phyloP scores from a whole-genome alignment of 1,140 invertebrate genomes.

The Plodia interpunctella region DNA sequence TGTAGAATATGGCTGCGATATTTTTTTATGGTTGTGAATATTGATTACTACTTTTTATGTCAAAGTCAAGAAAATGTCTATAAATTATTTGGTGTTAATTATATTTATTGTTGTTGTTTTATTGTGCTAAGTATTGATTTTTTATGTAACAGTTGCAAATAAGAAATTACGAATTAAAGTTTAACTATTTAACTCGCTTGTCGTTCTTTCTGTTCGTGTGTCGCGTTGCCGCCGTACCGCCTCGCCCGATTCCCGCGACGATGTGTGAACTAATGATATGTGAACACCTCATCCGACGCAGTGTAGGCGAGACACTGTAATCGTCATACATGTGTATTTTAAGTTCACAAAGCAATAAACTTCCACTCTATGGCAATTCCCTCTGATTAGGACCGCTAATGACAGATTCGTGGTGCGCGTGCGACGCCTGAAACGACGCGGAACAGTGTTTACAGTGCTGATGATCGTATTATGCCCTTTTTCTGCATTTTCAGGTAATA shows the following conservation, averaged over 20 bases:
- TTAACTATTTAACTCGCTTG: not conserved
- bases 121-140: too few relatives aligned
- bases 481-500: slow-evolving; percentile 3
- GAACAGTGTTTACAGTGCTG: slow-evolving; percentile 26
- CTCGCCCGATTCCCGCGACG: slow-evolving; percentile 27
- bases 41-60: too few relatives aligned
- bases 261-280: slow-evolving; percentile 55
- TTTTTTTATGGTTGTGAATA: too few relatives aligned
- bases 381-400: slow-evolving; percentile 43
- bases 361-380: slow-evolving; percentile 32
- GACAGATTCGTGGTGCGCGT: slow-evolving; percentile 44
- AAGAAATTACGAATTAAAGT: too few relatives aligned
- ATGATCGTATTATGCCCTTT: slow-evolving; percentile 7
- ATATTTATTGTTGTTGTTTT: too few relatives aligned
- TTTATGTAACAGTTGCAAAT: too few relatives aligned
- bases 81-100: too few relatives aligned
- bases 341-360: slow-evolving; percentile 49
- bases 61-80: too few relatives aligned
- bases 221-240: slow-evolving; percentile 14
- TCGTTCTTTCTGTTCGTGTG: slow-evolving; percentile 15
- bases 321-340: slow-evolving; percentile 68
- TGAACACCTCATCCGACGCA: slow-evolving; percentile 38
- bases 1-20: too few relatives aligned
- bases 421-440: slow-evolving; percentile 23
- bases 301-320: slow-evolving; percentile 47